A percentile compares a stretch with the other conserved stretches of the same genome.
Conservation (phyloP, 2,888 invertebrate genomes). For the Leucophora obtusa region DNA sequence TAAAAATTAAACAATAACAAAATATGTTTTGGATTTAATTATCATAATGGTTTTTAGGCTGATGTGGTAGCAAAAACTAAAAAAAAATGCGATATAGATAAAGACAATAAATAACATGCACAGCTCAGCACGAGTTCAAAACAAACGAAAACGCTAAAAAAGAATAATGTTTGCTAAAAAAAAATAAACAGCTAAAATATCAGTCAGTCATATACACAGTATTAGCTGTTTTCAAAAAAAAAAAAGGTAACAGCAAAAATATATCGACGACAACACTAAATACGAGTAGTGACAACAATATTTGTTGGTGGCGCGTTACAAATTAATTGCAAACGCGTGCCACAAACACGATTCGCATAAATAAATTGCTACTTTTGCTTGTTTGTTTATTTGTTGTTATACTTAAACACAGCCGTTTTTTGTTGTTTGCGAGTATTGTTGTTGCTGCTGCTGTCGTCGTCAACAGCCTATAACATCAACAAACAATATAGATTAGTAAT, state of each 20-base stretch:
- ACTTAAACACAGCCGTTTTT: conserved; percentile 15
- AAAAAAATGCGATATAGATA: background rate
- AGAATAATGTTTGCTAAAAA: background rate
- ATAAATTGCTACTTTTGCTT: conserved; percentile 48
- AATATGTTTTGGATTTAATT: background rate
- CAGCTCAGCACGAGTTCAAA: background rate
- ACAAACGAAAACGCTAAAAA: background rate
- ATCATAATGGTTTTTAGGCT: conserved; percentile 5
- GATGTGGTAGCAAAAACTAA: background rate
- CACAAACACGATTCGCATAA: conserved; percentile 63
- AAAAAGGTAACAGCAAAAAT: conserved; percentile 9
- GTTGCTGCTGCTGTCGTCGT: conserved; percentile 25
- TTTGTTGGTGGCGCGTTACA: conserved; percentile 63
- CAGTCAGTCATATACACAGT: background rate
- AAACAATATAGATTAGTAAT: conserved; percentile 14
- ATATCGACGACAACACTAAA: conserved; percentile 29
- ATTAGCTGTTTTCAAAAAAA: background rate
- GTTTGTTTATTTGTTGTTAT: conserved; percentile 6
- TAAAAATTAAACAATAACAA: background rate
- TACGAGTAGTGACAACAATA: conserved; percentile 60
- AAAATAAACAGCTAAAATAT: background rate
- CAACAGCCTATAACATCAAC: conserved; percentile 28
- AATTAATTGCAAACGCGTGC: conserved; percentile 65
- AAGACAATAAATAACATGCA: background rate
- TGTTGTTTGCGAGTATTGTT: background rate